Base-by-base conservation (phyloP, 1,140 invertebrate species). In the Nasonia vitripennis region DNA sequence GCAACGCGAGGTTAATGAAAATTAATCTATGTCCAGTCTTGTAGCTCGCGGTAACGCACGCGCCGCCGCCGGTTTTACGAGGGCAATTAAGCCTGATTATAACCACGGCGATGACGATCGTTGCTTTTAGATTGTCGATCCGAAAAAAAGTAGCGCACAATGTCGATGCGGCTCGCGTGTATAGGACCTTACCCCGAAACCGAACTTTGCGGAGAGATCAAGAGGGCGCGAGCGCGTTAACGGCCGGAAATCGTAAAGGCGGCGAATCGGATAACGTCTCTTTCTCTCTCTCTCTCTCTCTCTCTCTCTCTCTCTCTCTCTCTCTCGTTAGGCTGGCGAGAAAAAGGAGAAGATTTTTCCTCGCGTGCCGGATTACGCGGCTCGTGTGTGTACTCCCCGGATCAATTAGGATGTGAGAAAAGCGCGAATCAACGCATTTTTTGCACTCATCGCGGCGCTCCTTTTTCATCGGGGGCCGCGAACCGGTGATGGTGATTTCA, bases 191-290 rank as follows among this genome's bases (percentile, higher is more conserved):
- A 51, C 48, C 48, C 48, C 48, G 34, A 37, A 48, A 20, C 31
- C 68, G 55, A 67, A 79, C 41, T 79, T 6, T 6, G 34, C 37
- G 41, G 51, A 55, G 48, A 70, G 62, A 74, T 51, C 23, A 48
- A 34, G 41, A 70, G 68, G 48, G 51, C 84, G 70, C 68, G 55
- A 81, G 37, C 74, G 84, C 80, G 81, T 83, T 86, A 83, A 86
- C 85, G 74, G 79, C 62, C 80, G 85, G 85, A 86, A 86, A 86
- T 86, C 85, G 85, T 83, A 83, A 83, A 86, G 68, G 68, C 75
- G 27, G 81, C 74, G 41, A 86, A 83, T 83, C 81, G 81, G 85
- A 86, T 86, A 86, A 86, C 48, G 75, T 75, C 41, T 31, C 17
- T n/a, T 17, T 75, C 68, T 9, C 77, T 77, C 48, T 77, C 71